Conservation (phyloP, 2,113 vertebrate genomes). For the Phasianus colchicus region DNA sequence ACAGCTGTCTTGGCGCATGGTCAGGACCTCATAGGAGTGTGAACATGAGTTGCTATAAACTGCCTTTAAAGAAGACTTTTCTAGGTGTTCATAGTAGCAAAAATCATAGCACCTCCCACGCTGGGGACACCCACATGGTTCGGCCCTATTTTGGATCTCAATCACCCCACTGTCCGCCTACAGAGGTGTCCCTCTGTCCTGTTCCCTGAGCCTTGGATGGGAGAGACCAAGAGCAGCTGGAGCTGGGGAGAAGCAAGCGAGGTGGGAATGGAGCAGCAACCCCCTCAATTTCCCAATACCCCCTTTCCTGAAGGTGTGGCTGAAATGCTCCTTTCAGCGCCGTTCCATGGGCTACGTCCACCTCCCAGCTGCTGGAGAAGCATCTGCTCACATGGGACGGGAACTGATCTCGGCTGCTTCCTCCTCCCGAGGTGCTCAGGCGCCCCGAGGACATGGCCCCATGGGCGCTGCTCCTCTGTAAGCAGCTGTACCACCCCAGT, state of each 20-base stretch:
- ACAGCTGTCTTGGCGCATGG: neutral
- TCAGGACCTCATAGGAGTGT: neutral
- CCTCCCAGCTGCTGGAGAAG: neutral
- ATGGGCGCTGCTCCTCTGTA: neutral
- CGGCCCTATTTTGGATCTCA: neutral
- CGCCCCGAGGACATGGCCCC: neutral
- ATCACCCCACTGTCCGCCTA: neutral
- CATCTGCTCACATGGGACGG: neutral
- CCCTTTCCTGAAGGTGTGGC: fast-evolving
- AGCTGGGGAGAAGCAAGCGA: fast-evolving
- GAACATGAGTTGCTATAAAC: neutral
- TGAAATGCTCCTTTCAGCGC: fast-evolving
- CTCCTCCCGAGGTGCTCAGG: neutral
- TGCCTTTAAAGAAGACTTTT: neutral
- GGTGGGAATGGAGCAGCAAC: neutral
- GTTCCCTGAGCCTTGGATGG: fast-evolving
- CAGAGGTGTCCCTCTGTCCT: fast-evolving
- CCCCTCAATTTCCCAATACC: neutral
- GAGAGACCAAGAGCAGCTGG: neutral
- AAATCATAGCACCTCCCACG: neutral
- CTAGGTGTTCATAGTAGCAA: neutral
- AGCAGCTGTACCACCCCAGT: neutral
- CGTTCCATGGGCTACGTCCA: neutral
- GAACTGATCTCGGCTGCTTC: neutral
- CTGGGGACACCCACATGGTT: fast-evolving